phyloP scores from a whole-genome alignment of 1,140 invertebrate species.

The Macrotrachela quadricornifera region DNA sequence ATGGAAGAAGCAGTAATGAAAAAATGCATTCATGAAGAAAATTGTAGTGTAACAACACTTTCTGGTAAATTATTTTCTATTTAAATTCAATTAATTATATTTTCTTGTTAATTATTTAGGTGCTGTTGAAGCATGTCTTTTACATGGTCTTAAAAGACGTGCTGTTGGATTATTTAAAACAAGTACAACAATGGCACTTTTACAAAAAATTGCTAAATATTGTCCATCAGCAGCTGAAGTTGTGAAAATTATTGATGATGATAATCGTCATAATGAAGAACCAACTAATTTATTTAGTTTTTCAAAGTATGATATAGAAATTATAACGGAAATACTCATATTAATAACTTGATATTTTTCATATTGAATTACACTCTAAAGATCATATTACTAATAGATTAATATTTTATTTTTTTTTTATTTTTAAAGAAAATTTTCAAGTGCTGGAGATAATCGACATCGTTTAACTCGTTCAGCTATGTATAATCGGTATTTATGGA shows the following conservation, averaged over 20 bases:
- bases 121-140: slow-evolving; percentile 66
- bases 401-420: too few species aligned
- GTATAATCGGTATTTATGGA: slow-evolving; percentile 54
- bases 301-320: background rate
- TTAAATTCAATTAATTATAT: too few species aligned
- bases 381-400: too few species aligned
- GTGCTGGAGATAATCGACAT: background rate
- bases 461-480: background rate
- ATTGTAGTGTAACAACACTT: slow-evolving; percentile 59
- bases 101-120: slow-evolving; percentile 23
- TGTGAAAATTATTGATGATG: slow-evolving; percentile 41
- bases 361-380: too few species aligned
- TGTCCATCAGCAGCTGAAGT: slow-evolving; percentile 47
- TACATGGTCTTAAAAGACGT: slow-evolving; percentile 54
- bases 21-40: slow-evolving; percentile 75
- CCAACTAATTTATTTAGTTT: background rate
- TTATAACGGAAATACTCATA: too few species aligned
- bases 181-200: slow-evolving; percentile 57
- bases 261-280: slow-evolving; percentile 11
- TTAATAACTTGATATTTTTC: too few species aligned
- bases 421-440: background rate
- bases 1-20: slow-evolving; percentile 81
- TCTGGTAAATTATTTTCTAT: slow-evolving; percentile 38
- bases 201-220: slow-evolving; percentile 69
- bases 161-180: slow-evolving; percentile 63